Percentiles rank a stretch among this genome's conserved stretches.
Evolutionary conservation across 2,888 invertebrate genomes (phyloP).

Genomic region (Pogonocherus hispidulus): DNA sequence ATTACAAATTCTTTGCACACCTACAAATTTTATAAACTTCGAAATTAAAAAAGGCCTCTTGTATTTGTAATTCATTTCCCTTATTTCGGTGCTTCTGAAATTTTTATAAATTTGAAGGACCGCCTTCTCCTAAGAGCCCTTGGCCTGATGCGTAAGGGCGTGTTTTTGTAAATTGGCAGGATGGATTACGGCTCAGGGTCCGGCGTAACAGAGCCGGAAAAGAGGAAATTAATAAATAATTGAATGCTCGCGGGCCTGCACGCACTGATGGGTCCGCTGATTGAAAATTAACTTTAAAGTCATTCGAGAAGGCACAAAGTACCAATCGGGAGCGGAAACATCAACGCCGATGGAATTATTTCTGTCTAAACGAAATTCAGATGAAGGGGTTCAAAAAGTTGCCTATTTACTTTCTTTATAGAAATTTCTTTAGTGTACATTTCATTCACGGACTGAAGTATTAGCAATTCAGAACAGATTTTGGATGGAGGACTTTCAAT

Average conservation of each 20-base stretch:
- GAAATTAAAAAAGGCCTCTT: too few species aligned
- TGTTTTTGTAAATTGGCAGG: slow-evolving; percentile 11
- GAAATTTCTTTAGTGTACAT: background rate
- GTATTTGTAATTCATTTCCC: too few species aligned
- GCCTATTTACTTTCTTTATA: background rate
- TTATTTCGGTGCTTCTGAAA: background rate
- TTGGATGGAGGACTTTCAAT: too few species aligned
- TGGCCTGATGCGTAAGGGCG: background rate
- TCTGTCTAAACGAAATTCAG: background rate
- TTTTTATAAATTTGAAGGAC: background rate
- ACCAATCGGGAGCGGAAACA: background rate
- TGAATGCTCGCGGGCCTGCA: slow-evolving; percentile 56
- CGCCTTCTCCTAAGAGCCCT: background rate
- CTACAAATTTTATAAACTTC: background rate
- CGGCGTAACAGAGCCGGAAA: slow-evolving; percentile 49
- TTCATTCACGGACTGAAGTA: too few species aligned
- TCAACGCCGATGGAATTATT: background rate
- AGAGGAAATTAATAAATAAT: slow-evolving; percentile 62
- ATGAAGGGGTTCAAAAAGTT: background rate
- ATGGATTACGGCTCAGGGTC: slow-evolving; percentile 4
- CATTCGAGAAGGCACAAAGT: slow-evolving; percentile 1
- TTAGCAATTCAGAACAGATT: too few species aligned
- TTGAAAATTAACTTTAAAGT: slow-evolving; percentile 57
- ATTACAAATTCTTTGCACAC: background rate
- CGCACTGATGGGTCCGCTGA: slow-evolving; percentile 58